Percentiles rank a stretch among this genome's conserved stretches.
Conservation (phyloP, 1,140 invertebrate genomes). For the Aphidius ervi region DNA sequence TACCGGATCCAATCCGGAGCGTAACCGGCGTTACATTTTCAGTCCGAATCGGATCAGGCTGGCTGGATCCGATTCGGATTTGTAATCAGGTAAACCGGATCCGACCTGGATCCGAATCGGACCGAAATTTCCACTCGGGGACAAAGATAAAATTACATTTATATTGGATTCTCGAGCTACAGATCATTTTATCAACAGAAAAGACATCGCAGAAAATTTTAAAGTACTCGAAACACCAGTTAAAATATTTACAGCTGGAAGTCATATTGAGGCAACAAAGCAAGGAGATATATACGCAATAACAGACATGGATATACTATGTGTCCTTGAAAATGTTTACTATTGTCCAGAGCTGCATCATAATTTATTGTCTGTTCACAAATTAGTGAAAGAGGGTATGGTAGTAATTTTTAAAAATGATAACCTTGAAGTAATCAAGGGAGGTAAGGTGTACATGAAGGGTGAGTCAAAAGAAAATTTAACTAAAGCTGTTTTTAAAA, state of each 20-base stretch:
- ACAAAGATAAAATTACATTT: constrained; percentile 8
- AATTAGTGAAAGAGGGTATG: constrained; percentile 31
- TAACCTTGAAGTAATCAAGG: not conserved
- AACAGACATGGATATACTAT: constrained; percentile 24
- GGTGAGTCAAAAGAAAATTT: no score
- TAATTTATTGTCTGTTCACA: constrained; percentile 28
- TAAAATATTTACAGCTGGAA: constrained; percentile 25
- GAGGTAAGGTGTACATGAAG: not conserved
- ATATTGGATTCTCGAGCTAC: constrained; percentile 13
- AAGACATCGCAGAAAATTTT: constrained; percentile 28
- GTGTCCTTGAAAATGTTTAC: constrained; percentile 16
- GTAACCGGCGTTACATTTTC: no score
- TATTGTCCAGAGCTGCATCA: not conserved
- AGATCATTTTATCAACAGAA: constrained; percentile 34
- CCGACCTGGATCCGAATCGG: no score
- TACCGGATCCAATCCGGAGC: no score
- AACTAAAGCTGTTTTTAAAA: no score
- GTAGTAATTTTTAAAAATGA: constrained; percentile 16
- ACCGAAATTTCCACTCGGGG: no score
- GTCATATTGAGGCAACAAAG: constrained; percentile 29
- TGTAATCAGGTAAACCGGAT: no score
- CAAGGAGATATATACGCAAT: constrained; percentile 23
- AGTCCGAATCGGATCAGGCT: no score
- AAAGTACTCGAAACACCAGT: not conserved
- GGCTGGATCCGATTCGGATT: no score